phyloP scores from a whole-genome alignment of 2,113 vertebrate genomes.

The Typhlomys cinereus region DNA sequence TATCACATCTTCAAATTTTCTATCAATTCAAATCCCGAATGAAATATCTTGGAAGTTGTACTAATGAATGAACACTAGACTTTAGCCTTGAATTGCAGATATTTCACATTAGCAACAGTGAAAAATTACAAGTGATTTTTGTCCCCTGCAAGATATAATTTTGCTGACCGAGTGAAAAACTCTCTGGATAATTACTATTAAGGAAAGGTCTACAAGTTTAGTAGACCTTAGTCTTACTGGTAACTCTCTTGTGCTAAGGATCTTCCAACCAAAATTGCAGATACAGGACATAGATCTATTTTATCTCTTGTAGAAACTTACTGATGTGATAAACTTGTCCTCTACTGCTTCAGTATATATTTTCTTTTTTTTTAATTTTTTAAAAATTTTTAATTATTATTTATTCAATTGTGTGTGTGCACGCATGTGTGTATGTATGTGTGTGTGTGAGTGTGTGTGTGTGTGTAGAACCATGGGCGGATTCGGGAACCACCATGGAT shows the following conservation, averaged over 20 bases:
- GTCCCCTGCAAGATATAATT: background rate
- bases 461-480: too few species aligned
- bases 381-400: too few species aligned
- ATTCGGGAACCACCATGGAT: too few species aligned
- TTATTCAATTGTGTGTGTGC: too few species aligned
- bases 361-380: too few species aligned
- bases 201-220: background rate
- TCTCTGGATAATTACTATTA: background rate
- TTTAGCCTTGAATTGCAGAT: background rate
- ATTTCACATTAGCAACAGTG: background rate
- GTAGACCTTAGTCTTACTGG: background rate
- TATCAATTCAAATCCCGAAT: background rate
- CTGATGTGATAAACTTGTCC: background rate
- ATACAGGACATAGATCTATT: background rate
- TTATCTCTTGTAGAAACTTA: background rate
- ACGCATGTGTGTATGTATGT: too few species aligned
- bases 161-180: background rate
- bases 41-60: background rate
- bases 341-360: background rate
- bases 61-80: background rate
- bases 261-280: background rate
- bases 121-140: background rate
- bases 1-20: background rate
- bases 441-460: too few species aligned
- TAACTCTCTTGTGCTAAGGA: background rate